Evolutionary conservation across 2,113 vertebrate species (phyloP).

Genomic region (Rana temporaria): DNA sequence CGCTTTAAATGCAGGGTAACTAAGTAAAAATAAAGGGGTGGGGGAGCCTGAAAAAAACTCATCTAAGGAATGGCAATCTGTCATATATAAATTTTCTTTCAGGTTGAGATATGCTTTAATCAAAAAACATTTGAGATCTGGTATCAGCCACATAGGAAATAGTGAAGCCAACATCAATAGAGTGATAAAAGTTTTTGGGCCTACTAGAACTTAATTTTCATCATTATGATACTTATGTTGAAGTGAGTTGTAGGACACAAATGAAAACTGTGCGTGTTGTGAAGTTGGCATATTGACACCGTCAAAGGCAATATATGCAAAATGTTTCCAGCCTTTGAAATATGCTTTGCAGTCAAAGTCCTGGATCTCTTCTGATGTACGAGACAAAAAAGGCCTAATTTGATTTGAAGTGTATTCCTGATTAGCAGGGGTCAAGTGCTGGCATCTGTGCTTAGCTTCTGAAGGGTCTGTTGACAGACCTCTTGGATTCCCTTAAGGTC

Average conservation of each 20-base stretch:
- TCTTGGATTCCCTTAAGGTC: constrained; percentile 11
- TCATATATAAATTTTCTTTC: no score
- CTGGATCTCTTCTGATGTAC: constrained; percentile 33
- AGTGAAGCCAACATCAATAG: neutral
- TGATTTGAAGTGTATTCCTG: constrained; percentile 40
- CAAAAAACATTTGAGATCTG: no score
- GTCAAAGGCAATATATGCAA: constrained; percentile 33
- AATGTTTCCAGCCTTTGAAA: constrained; percentile 36
- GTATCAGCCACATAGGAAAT: neutral
- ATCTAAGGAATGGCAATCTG: no score
- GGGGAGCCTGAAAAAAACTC: no score
- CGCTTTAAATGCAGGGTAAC: no score
- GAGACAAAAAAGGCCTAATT: constrained; percentile 22
- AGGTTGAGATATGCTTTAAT: no score
- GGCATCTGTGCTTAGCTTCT: constrained; percentile 4
- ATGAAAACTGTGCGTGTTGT: neutral
- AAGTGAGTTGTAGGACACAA: constrained; percentile 5
- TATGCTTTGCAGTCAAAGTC: constrained; percentile 8
- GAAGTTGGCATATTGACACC: constrained; percentile 31
- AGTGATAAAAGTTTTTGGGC: neutral
- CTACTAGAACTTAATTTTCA: neutral
- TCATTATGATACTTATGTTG: neutral
- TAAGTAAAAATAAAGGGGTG: no score
- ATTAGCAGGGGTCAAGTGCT: constrained; percentile 31
- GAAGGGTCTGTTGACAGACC: constrained; percentile 21